These are phyloP conservation scores for Diarsia rubi DNA, from an alignment of 2,888 invertebrate genomes.

Conservation along the genomic window DNA sequence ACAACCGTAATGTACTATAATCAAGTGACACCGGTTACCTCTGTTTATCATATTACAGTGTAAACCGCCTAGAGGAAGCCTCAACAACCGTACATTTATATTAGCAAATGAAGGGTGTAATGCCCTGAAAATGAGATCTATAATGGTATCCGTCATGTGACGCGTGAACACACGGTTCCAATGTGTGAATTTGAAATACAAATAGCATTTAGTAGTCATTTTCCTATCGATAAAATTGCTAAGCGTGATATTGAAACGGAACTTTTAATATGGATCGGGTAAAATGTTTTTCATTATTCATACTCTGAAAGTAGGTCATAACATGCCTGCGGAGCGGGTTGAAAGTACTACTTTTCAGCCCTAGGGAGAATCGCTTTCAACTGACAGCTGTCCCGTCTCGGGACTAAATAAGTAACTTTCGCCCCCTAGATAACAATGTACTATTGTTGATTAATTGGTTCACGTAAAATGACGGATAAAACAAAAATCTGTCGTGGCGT, in stretches of 20 bases:
- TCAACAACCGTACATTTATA: constrained; percentile 10
- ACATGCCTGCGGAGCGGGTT: too few relatives aligned
- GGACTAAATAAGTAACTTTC: too few relatives aligned
- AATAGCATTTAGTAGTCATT: constrained; percentile 1
- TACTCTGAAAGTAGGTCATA: too few relatives aligned
- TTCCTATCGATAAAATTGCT: not conserved
- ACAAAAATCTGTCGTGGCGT: too few relatives aligned
- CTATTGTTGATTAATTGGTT: not conserved
- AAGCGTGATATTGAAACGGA: not conserved
- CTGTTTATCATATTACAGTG: constrained; percentile 5
- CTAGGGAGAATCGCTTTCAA: too few relatives aligned
- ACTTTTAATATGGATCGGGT: too few relatives aligned
- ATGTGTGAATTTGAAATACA: constrained; percentile 5
- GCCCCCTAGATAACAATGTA: too few relatives aligned
- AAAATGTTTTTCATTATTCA: too few relatives aligned
- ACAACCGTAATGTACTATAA: not conserved
- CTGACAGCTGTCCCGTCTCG: too few relatives aligned
- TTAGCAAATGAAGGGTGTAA: constrained; percentile 30
- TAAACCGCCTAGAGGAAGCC: constrained; percentile 15
- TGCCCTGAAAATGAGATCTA: constrained; percentile 49
- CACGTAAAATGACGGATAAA: not conserved
- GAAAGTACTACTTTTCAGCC: too few relatives aligned
- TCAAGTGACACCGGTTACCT: constrained; percentile 11
- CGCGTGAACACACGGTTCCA: constrained; percentile 23
- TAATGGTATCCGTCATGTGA: constrained; percentile 41